These are phyloP conservation scores for Drosophila rubida DNA, from an alignment of 2,888 invertebrate genomes.

Conservation along the genomic window DNA sequence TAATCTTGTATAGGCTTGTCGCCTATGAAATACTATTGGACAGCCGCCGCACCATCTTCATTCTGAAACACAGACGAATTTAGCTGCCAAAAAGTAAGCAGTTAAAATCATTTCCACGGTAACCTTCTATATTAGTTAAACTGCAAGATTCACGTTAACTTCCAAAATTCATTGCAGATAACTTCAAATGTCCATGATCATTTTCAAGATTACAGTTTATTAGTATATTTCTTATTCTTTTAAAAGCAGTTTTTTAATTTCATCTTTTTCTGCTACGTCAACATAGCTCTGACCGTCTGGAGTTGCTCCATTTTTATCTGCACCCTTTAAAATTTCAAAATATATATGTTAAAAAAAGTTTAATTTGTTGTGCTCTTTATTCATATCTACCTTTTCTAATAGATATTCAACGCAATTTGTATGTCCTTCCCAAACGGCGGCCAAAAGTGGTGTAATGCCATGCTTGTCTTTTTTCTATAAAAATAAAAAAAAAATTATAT, in stretches of 20 bases:
- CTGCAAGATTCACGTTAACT: too few relatives aligned
- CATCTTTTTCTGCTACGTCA: constrained; percentile 95
- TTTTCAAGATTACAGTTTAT: constrained; percentile 24
- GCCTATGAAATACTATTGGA: too few relatives aligned
- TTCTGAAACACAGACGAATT: too few relatives aligned
- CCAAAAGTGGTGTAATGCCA: constrained; percentile 96
- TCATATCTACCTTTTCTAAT: constrained; percentile 89
- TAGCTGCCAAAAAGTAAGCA: too few relatives aligned
- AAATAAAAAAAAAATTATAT: too few relatives aligned
- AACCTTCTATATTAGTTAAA: too few relatives aligned
- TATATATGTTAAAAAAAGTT: background rate
- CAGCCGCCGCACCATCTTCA: too few relatives aligned
- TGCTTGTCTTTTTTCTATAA: constrained; percentile 95
- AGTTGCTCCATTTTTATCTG: constrained; percentile 91
- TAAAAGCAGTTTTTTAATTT: constrained; percentile 91
- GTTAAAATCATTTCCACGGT: too few relatives aligned
- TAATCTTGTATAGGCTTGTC: too few relatives aligned
- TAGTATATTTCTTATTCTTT: constrained; percentile 41
- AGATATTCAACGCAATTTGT: constrained; percentile 95
- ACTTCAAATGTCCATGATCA: too few relatives aligned
- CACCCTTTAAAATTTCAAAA: constrained; percentile 87
- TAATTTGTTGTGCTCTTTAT: background rate
- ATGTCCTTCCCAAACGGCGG: constrained; percentile 99
- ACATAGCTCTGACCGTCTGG: constrained; percentile 95
- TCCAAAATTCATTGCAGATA: background rate